Conservation (phyloP, 2,113 vertebrate species). For the Gopherus flavomarginatus region DNA sequence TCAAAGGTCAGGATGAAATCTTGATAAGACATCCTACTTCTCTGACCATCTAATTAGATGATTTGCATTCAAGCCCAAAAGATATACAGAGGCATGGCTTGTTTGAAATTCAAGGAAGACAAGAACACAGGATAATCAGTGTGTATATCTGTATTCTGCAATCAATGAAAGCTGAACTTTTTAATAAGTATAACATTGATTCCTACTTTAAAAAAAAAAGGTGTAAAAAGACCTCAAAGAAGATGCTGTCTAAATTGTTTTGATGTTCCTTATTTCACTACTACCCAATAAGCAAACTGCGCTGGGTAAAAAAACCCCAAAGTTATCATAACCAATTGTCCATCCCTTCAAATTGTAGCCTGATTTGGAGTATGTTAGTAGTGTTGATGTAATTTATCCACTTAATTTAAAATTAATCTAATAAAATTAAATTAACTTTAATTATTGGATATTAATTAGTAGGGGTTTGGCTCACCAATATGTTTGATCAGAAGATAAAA, state of each 20-base stretch:
- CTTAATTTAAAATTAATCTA: no score
- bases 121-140: slow-evolving; percentile 22
- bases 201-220: neutral
- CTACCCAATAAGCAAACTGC: neutral
- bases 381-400: no score
- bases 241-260: neutral
- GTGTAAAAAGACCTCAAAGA: neutral
- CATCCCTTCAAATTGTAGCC: neutral
- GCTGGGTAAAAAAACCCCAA: no score
- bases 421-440: no score
- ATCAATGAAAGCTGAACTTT: slow-evolving; percentile 46
- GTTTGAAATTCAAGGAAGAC: neutral
- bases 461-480: no score
- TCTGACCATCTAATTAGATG: neutral
- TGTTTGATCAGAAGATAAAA: no score
- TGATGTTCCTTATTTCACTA: neutral
- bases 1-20: neutral
- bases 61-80: neutral
- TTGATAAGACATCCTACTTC: neutral
- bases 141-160: slow-evolving; percentile 36
- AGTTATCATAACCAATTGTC: neutral
- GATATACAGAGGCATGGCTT: neutral
- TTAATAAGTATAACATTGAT: slow-evolving; percentile 43
- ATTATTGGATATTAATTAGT: no score
- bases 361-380: no score